These are phyloP conservation scores for Drosophila suboccidentalis DNA, from an alignment of 2,888 invertebrate genomes.

Conservation along the genomic window DNA sequence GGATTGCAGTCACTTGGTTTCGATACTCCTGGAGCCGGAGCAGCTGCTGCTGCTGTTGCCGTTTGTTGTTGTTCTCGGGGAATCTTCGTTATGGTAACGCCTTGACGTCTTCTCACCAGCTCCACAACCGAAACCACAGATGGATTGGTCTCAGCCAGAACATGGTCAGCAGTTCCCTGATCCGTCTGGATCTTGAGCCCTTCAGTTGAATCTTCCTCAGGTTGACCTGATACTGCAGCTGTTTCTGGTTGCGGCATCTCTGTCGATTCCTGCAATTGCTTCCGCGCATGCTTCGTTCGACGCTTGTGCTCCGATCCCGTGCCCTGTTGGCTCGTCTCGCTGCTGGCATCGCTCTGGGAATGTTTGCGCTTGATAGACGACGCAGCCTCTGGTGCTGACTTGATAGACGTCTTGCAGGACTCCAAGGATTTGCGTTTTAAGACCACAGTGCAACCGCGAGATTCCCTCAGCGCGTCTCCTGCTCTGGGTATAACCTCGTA, in stretches of 20 bases:
- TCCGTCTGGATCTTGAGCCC: not conserved
- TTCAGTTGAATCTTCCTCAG: constrained; percentile 1
- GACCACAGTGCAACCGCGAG: constrained; percentile 82
- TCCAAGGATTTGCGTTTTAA: constrained; percentile 83
- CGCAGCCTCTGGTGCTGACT: constrained; percentile 3
- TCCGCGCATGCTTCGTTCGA: constrained; percentile 58
- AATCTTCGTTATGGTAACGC: constrained; percentile 83
- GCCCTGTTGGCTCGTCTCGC: constrained; percentile 49
- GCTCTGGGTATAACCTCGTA: constrained; percentile 83
- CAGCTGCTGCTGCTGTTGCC: not conserved
- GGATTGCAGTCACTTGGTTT: constrained; percentile 20
- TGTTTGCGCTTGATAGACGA: constrained; percentile 34
- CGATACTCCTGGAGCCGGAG: not conserved
- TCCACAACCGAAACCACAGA: constrained; percentile 68
- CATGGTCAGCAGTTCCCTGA: not conserved
- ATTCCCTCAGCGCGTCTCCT: constrained; percentile 68
- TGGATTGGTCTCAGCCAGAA: constrained; percentile 16
- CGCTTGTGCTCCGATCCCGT: constrained; percentile 31
- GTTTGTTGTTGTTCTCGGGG: constrained; percentile 49
- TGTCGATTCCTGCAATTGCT: constrained; percentile 25
- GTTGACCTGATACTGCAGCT: not conserved
- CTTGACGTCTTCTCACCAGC: constrained; percentile 75
- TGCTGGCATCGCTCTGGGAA: constrained; percentile 52
- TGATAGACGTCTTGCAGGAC: constrained; percentile 37
- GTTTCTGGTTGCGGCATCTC: not conserved